A percentile compares a stretch with the other conserved stretches of the same genome.
Evolutionary conservation across 1,140 invertebrate genomes (phyloP).

Genomic region (Globodera ellingtonae): DNA sequence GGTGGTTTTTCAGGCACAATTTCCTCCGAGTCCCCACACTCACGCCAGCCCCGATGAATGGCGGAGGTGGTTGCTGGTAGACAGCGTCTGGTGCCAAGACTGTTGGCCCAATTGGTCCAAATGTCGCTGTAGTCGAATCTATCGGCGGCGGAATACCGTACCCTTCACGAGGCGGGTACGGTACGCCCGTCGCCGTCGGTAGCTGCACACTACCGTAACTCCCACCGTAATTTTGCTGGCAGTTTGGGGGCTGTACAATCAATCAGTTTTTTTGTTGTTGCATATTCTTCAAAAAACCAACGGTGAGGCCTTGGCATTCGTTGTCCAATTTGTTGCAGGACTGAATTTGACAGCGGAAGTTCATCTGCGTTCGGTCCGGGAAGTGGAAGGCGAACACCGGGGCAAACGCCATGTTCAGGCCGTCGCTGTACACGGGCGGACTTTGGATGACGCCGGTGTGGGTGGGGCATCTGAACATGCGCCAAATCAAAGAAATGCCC

Average conservation of each 20-base stretch:
- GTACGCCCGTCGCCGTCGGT: not conserved
- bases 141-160: not conserved
- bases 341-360: slow-evolving; percentile 55
- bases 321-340: slow-evolving; percentile 50
- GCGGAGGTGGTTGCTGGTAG: not conserved
- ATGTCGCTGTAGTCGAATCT: not conserved
- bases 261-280: not conserved
- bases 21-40: not conserved
- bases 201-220: not conserved
- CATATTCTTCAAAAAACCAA: slow-evolving; percentile 10
- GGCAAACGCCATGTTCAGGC: slow-evolving; percentile 49
- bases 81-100: not conserved
- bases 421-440: slow-evolving; percentile 39
- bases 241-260: slow-evolving; percentile 33
- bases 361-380: slow-evolving; percentile 49
- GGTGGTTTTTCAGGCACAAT: no score
- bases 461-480: slow-evolving; percentile 44
- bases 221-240: slow-evolving; percentile 14
- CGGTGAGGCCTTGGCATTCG: slow-evolving; percentile 53
- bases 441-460: slow-evolving; percentile 42
- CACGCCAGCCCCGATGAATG: slow-evolving; percentile 21
- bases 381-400: slow-evolving; percentile 54
- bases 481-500: no score
- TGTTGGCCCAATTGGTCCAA: not conserved
- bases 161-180: not conserved